Evolutionary conservation across 64 coral and sea anemone genomes (phyloP), one percentile per base, ranked within the genome.

Genomic region (Anthopleura sola): DNA sequence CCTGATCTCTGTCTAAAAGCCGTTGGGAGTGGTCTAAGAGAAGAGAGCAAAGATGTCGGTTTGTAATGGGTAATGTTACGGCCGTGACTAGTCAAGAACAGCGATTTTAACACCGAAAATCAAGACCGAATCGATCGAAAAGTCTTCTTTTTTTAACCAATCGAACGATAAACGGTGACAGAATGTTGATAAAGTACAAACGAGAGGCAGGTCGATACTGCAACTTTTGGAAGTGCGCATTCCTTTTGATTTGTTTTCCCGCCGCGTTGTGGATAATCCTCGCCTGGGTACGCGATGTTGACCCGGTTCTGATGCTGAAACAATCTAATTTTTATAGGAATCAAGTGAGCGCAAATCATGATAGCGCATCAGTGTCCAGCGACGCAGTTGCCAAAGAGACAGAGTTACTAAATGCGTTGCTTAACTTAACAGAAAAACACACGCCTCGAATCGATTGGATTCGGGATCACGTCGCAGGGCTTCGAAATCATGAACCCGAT

Each of bases 141-240:
- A n/a, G n/a, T n/a, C n/a, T n/a, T n/a, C 29, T 14, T 62, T 62
- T 14, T 26, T n/a, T 26, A 4, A 0, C 24, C 3, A 26, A n/a
- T 4, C 12, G 4, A 68, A 24, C 23, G 24, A 71, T 3, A 32
- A 32, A 16, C 23, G 0, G 0, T 15, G 66, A 40, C 18, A n/a
- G 23, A 3, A 79, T 79, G 76, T 47, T 44, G 21, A 26, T 79
- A 20, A 79, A 79, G 76, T 79, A 79, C 76, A 79, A 79, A 46
- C 36, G 76, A 46, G 76, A 79, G 15, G 76, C 76, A 20, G 44
- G 36, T 40, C 36, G 76, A 48, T 48, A 79, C 24, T 79, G 76
- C 39, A 79, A 38, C 5, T 38, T 48, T 17, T 79, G 76, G 76
- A 79, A 48, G 15, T 48, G 76, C 44, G 76, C 44, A 23, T 79